Percentiles rank a stretch among this genome's conserved stretches.
phyloP scores from a whole-genome alignment of 1,140 invertebrate species.

The Penaeus chinensis region DNA sequence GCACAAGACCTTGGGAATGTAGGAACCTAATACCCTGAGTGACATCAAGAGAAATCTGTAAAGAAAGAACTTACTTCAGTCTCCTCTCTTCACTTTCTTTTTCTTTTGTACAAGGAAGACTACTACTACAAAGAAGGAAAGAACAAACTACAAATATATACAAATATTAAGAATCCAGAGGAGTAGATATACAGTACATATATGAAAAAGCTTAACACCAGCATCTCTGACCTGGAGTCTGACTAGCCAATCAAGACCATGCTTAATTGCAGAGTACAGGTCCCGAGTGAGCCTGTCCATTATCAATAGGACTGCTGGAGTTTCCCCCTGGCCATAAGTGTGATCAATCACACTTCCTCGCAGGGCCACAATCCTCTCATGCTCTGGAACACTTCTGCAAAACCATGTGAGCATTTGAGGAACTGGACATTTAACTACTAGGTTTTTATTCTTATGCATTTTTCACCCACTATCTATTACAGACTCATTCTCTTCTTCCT shows the following conservation, averaged over 20 bases:
- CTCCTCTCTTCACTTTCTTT: constrained; percentile 1
- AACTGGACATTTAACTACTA: constrained; percentile 13
- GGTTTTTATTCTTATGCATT: not conserved
- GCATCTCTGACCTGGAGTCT: constrained; percentile 72
- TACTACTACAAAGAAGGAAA: not conserved
- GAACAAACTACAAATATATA: not conserved
- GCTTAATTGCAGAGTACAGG: constrained; percentile 83
- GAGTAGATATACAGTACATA: not conserved
- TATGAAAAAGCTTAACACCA: constrained; percentile 12
- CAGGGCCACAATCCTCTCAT: constrained; percentile 84
- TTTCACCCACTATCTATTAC: no score
- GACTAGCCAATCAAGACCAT: constrained; percentile 77
- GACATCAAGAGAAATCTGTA: constrained; percentile 84
- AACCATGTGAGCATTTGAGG: not conserved
- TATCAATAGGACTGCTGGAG: constrained; percentile 66
- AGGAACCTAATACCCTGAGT: constrained; percentile 87
- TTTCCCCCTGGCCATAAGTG: constrained; percentile 73
- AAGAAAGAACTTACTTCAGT: constrained; percentile 61
- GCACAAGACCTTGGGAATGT: constrained; percentile 87
- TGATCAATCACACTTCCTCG: constrained; percentile 87
- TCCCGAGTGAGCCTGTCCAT: constrained; percentile 77
- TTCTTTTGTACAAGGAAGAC: not conserved
- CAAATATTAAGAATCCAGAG: not conserved
- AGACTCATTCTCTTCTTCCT: no score
- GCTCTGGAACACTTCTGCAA: constrained; percentile 82